Base-by-base conservation (phyloP, 2,888 invertebrate species). In the Synergus laeviventris region DNA sequence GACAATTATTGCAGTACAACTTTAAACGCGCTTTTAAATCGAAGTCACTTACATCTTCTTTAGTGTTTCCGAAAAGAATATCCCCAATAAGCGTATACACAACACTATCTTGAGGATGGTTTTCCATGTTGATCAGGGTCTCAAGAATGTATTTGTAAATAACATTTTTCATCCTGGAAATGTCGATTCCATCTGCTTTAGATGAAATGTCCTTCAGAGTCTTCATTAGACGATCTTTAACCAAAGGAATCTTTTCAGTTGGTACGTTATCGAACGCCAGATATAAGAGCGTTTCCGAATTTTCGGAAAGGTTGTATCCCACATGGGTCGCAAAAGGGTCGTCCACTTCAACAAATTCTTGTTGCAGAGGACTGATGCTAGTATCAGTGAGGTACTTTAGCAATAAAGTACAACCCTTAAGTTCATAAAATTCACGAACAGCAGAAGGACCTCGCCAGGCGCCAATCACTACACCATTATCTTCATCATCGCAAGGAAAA, bases 401-500 rank as follows among this genome's bases (percentile, higher is more conserved):
- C 54, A 97, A 89, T 16, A 97, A 91, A 45, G 93, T 93, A 81
- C 95, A 93, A 8, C 94, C 95, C 3, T 93, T 93, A 80, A 95
- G 89, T 74, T 93, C 92, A 82, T 92, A 93, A 79, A 94, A 89
- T 75, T 95, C 93, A 0, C 89, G 89, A 2, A 93, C 91, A 54
- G 93, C 93, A 0, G 93, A 93, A 0, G 97, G 96, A 2, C 97
- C 97, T 79, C 97, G 93, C 96, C 96, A 97, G 0, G 94, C 96
- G 78, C 95, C 93, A 79, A 93, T 90, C 75, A 96, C 95, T 89
- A 96, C 92, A 12, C 97, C 97, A 91, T 95, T 95, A 81, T 94
- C 95, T 88, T 96, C 96, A 80, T 96, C 95, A 88, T 97, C 97
- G n/a, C 96, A 94, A 0, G 97, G 96, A 92, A 96, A 97, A 79